phyloP scores from a whole-genome alignment of 2,113 vertebrate species.

The Mungos mungo region DNA sequence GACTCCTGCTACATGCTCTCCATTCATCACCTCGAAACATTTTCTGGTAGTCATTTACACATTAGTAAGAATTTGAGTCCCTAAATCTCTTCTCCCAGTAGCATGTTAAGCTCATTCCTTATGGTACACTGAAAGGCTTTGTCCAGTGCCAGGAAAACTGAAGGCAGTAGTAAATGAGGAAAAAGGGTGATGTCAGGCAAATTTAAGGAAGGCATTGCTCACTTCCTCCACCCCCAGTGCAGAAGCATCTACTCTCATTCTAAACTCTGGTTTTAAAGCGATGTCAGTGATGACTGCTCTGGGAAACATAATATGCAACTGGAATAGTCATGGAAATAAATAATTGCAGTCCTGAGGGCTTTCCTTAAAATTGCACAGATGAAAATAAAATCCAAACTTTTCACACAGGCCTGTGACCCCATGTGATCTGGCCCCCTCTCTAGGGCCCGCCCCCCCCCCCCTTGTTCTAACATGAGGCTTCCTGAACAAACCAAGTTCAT shows the following conservation, averaged over 20 bases:
- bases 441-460: fast-evolving
- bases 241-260: too few species aligned
- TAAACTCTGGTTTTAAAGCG: background rate
- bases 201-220: background rate
- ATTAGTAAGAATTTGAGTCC: background rate
- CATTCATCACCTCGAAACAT: background rate
- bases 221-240: background rate
- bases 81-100: background rate
- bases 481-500: background rate
- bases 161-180: background rate
- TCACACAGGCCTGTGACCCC: too few species aligned
- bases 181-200: background rate
- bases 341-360: background rate
- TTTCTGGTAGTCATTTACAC: background rate
- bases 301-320: background rate
- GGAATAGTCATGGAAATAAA: background rate
- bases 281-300: background rate
- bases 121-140: background rate
- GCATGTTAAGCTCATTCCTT: background rate
- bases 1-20: background rate
- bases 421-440: background rate
- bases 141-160: background rate
- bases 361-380: background rate
- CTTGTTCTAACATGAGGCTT: background rate
- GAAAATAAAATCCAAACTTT: background rate